Evolutionary conservation across 2,888 invertebrate genomes (phyloP).

Genomic region (Pollenia angustigena): DNA sequence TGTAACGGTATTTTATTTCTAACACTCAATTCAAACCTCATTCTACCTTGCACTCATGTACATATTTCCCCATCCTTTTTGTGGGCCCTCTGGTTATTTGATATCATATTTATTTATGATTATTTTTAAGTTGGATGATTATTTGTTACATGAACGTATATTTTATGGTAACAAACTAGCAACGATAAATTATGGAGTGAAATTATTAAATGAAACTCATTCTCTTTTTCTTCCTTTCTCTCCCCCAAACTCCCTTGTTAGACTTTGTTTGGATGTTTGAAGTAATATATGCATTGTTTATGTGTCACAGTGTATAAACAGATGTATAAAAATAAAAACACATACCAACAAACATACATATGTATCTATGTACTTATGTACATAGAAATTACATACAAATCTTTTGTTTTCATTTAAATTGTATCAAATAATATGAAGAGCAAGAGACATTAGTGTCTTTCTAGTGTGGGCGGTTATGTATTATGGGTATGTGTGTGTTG

Average conservation of each 20-base stretch:
- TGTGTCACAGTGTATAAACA: not conserved
- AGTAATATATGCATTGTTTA: constrained; percentile 8
- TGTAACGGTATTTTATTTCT: constrained; percentile 6
- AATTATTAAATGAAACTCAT: constrained; percentile 21
- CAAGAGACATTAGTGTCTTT: not conserved
- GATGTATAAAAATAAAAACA: not conserved
- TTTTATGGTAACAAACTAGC: constrained; percentile 30
- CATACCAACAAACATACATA: not conserved
- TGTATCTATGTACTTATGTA: too few relatives aligned
- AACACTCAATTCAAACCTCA: not conserved
- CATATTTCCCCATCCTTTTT: not conserved
- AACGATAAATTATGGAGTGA: constrained; percentile 55
- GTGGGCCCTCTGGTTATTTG: constrained; percentile 20
- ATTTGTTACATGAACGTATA: constrained; percentile 47
- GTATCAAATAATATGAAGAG: not conserved
- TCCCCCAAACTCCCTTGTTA: not conserved
- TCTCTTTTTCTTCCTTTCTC: not conserved
- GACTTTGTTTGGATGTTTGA: not conserved
- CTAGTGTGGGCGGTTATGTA: not conserved
- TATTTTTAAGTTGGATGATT: constrained; percentile 54
- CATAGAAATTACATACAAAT: not conserved
- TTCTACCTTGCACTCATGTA: not conserved
- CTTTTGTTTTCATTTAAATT: constrained; percentile 24
- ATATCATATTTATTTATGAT: constrained; percentile 39
- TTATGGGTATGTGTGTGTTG: not conserved